These are phyloP conservation scores for Umimayanthus chanpuru DNA, from an alignment of 92 coral and sea anemone species.

Conservation along the genomic window DNA sequence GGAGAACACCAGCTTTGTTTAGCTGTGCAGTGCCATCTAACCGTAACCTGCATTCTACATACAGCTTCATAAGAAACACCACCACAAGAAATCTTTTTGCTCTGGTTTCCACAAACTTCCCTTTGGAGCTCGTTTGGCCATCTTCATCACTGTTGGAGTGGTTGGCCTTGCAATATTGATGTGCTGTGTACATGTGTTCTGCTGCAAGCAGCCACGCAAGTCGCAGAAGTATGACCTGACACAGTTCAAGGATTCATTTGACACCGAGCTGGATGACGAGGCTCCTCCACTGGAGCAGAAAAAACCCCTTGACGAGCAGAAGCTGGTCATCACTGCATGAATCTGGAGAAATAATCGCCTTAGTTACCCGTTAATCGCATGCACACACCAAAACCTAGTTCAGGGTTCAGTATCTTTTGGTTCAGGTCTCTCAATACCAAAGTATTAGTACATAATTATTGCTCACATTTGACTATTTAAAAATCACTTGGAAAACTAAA, in stretches of 20 bases:
- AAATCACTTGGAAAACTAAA: not conserved
- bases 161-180: conserved; percentile 72
- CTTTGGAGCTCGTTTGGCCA: conserved; percentile 91
- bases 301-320: conserved; percentile 84
- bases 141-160: conserved; percentile 69
- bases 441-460: not conserved
- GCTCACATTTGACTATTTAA: not conserved
- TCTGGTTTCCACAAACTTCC: conserved; percentile 89
- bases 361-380: not conserved
- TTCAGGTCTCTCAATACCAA: not conserved
- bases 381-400: not conserved
- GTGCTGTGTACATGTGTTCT: conserved; percentile 87
- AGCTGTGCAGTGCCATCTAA: not conserved
- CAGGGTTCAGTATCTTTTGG: not conserved
- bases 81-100: conserved; percentile 71
- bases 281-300: conserved; percentile 94
- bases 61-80: not conserved
- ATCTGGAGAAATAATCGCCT: too few species aligned
- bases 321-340: conserved; percentile 82
- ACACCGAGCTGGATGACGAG: conserved; percentile 83
- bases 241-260: conserved; percentile 78
- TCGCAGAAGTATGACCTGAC: conserved; percentile 74
- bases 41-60: not conserved
- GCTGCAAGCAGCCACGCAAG: conserved; percentile 81
- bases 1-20: not conserved